Conservation (phyloP, 2,888 invertebrate species). For the Pristionchus mayeri region DNA sequence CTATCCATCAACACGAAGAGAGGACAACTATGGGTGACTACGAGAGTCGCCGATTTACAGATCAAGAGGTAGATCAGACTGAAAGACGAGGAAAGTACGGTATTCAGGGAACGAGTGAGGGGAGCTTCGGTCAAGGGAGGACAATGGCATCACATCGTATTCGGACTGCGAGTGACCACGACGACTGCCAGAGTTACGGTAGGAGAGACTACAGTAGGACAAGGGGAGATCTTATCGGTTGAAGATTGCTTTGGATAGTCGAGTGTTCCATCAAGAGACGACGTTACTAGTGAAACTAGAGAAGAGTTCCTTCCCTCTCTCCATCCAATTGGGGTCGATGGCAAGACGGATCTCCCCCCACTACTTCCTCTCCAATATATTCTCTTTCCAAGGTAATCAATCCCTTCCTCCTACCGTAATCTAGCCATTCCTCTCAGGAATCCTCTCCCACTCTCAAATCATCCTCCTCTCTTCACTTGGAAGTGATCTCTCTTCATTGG, state of each 20-base stretch:
- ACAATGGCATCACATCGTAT: conserved; percentile 48
- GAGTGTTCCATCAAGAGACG: conserved; percentile 11
- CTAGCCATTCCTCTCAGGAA: conserved; percentile 52
- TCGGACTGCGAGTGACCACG: conserved; percentile 34
- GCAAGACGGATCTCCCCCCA: conserved; percentile 46
- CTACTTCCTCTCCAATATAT: conserved; percentile 53
- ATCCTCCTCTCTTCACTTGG: conserved; percentile 61
- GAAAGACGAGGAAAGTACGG: background rate
- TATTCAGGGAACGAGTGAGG: conserved; percentile 32
- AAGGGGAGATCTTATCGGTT: background rate
- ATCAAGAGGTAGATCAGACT: conserved; percentile 25
- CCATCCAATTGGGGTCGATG: conserved; percentile 52
- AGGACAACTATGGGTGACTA: conserved; percentile 49
- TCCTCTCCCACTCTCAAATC: conserved; percentile 55
- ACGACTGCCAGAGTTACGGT: conserved; percentile 1
- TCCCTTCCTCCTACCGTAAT: background rate
- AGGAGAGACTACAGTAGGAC: conserved; percentile 1
- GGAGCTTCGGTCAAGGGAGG: background rate
- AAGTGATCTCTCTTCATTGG: conserved; percentile 58
- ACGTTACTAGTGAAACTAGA: conserved; percentile 52
- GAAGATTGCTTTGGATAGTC: conserved; percentile 36
- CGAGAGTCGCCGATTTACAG: conserved; percentile 40
- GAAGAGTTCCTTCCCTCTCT: conserved; percentile 45
- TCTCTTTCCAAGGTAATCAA: conserved; percentile 54
- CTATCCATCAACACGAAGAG: conserved; percentile 34